Conservation (phyloP, 2,113 vertebrate species). For the Macquaria ambigua region DNA sequence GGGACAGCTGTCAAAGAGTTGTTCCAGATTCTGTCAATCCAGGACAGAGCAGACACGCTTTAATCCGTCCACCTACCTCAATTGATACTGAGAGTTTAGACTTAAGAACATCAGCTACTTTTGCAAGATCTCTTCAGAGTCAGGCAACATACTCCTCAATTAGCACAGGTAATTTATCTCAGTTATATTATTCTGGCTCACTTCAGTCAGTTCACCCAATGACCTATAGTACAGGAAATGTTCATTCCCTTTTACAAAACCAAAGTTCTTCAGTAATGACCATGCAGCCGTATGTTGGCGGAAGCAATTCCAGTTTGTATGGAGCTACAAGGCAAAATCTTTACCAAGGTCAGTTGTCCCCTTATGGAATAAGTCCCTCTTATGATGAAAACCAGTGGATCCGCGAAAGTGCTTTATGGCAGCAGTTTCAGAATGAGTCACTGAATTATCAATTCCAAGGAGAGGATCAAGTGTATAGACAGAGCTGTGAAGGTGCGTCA, state of each 20-base stretch:
- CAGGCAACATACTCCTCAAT: slow-evolving; percentile 65
- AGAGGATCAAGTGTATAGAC: slow-evolving; percentile 56
- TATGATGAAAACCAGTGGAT: slow-evolving; percentile 83
- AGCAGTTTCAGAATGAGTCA: slow-evolving; percentile 80
- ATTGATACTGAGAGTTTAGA: slow-evolving; percentile 79
- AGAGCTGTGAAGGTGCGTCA: slow-evolving; percentile 38
- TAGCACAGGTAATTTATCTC: slow-evolving; percentile 76
- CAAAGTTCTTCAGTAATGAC: slow-evolving; percentile 37
- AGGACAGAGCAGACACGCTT: slow-evolving; percentile 59
- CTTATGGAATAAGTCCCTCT: slow-evolving; percentile 64
- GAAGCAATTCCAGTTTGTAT: slow-evolving; percentile 68
- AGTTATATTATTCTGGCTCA: slow-evolving; percentile 61
- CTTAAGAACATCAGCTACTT: slow-evolving; percentile 80
- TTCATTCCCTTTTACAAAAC: slow-evolving; percentile 58
- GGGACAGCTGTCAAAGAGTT: slow-evolving; percentile 31
- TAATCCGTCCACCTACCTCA: slow-evolving; percentile 59
- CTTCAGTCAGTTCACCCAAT: slow-evolving; percentile 52
- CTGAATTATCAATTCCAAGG: slow-evolving; percentile 55
- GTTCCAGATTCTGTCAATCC: slow-evolving; percentile 37
- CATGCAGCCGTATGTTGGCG: slow-evolving; percentile 52
- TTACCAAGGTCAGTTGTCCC: slow-evolving; percentile 57
- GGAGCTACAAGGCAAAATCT: slow-evolving; percentile 44
- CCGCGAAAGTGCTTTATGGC: slow-evolving; percentile 80
- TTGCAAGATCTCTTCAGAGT: slow-evolving; percentile 77
- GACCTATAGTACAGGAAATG: slow-evolving; percentile 75